phyloP scores from a whole-genome alignment of 2,888 invertebrate species.

The Seira sanloemensis region DNA sequence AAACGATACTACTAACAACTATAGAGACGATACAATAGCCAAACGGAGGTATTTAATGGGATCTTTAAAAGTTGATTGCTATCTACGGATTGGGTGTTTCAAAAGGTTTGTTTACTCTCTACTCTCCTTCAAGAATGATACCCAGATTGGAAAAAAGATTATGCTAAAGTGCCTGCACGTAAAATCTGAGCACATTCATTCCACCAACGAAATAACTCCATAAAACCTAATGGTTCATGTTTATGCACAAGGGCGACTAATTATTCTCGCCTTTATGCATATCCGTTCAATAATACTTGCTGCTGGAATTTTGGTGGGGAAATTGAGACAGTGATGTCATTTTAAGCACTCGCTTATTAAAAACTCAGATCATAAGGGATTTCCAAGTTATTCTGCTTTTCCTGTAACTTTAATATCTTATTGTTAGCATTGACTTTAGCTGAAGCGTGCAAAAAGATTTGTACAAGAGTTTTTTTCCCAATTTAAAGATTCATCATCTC shows the following conservation, averaged over 20 bases:
- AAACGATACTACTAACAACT: too few species aligned
- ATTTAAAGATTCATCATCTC: too few species aligned
- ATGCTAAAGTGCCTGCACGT: too few species aligned
- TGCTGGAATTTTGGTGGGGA: background rate
- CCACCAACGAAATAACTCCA: too few species aligned
- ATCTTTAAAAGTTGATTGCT: background rate
- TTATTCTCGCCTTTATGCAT: constrained; percentile 23
- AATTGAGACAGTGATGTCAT: background rate
- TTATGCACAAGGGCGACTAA: constrained; percentile 62
- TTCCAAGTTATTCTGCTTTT: background rate
- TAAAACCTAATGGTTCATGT: constrained; percentile 50
- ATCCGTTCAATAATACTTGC: background rate
- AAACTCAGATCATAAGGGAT: too few species aligned
- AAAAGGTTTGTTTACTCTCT: background rate
- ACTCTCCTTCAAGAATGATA: background rate
- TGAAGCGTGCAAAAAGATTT: background rate
- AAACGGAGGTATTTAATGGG: background rate
- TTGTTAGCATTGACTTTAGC: background rate
- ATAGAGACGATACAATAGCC: background rate
- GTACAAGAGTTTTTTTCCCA: too few species aligned
- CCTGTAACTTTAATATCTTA: background rate
- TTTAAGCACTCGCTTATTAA: too few species aligned
- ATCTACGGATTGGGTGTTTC: too few species aligned
- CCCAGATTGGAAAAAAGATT: background rate
- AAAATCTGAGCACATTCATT: too few species aligned